These are phyloP conservation scores for Threskiornis aethiopicus DNA, from an alignment of 2,797 vertebrate genomes.

Conservation along the genomic window DNA sequence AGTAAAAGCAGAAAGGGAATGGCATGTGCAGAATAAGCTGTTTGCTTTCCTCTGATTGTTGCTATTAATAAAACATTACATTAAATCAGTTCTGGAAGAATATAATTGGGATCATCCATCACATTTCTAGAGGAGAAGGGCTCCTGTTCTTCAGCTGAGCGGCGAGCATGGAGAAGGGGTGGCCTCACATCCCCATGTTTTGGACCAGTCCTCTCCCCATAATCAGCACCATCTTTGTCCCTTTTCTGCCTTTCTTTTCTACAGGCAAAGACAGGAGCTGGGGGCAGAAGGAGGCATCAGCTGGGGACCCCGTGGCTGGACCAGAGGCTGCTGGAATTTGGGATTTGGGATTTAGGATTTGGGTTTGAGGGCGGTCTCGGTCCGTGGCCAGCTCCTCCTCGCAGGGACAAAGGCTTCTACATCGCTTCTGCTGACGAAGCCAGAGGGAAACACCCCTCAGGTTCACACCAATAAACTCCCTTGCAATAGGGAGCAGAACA, in stretches of 20 bases:
- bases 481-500: not conserved
- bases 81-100: constrained; percentile 65
- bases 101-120: constrained; percentile 76
- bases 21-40: constrained; percentile 33
- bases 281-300: not conserved
- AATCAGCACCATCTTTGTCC: not conserved
- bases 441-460: not conserved
- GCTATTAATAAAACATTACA: constrained; percentile 77
- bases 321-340: not conserved
- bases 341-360: not conserved
- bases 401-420: accelerated
- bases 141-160: not conserved
- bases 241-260: not conserved
- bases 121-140: constrained; percentile 22
- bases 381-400: accelerated
- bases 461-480: not conserved
- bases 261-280: not conserved
- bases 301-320: accelerated
- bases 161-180: not conserved
- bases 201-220: accelerated
- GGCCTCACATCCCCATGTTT: accelerated
- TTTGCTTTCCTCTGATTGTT: constrained; percentile 71
- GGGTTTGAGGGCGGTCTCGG: accelerated
- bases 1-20: not conserved
- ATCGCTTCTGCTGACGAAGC: accelerated